Evolutionary conservation across 1,140 invertebrate genomes (phyloP).

Genomic region (Wiebesia pumilae): DNA sequence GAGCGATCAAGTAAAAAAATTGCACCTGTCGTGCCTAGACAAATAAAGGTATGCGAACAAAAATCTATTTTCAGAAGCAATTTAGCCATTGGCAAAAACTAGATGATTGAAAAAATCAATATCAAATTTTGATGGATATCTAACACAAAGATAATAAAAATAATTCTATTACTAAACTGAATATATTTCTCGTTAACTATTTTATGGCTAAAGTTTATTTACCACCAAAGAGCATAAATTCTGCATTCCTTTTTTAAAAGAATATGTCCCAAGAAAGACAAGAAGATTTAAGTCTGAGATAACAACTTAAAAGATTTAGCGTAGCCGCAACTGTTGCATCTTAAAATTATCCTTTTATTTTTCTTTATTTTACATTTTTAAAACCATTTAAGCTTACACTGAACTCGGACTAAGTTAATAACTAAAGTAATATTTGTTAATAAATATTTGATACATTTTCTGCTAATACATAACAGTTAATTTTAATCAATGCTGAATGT

Average conservation of each 20-base stretch:
- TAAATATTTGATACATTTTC: background rate
- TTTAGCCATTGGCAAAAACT: too few species aligned
- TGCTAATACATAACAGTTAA: background rate
- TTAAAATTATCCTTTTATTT: conserved; percentile 27
- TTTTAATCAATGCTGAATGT: background rate
- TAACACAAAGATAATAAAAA: too few species aligned
- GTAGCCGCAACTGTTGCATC: background rate
- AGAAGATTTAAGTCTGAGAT: conserved; percentile 20
- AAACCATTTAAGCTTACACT: background rate
- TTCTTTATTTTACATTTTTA: conserved; percentile 12
- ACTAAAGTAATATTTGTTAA: conserved; percentile 2
- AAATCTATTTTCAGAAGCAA: too few species aligned
- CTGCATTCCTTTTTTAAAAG: background rate
- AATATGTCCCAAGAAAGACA: background rate
- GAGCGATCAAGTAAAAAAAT: background rate
- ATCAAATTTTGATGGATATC: too few species aligned
- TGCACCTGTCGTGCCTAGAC: background rate
- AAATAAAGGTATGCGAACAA: too few species aligned
- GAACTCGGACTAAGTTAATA: conserved; percentile 5
- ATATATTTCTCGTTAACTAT: too few species aligned
- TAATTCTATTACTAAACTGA: too few species aligned
- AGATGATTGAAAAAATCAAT: too few species aligned
- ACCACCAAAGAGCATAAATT: background rate
- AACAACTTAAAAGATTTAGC: conserved; percentile 22
- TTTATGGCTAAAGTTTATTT: too few species aligned